Base-by-base conservation (phyloP, 2,797 vertebrate species). In the Cyclopterus lumpus region DNA sequence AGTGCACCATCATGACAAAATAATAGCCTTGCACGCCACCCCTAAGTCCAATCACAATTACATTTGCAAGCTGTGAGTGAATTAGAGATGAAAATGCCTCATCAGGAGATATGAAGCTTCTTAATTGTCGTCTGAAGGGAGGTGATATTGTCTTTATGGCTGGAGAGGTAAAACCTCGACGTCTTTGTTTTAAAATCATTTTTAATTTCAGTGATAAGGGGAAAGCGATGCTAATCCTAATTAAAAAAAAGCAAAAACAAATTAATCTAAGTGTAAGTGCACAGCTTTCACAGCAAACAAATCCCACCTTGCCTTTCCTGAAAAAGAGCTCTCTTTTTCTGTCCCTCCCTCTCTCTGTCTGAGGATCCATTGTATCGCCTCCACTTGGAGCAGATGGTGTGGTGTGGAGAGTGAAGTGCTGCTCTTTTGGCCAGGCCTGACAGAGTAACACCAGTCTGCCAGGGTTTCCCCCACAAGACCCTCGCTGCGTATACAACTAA, bases 321-420 rank as follows among this genome's bases (percentile, higher is more conserved):
- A 76, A 85, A 89, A 83, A 77, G 65, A 71, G 58, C 73, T 82
- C 67, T 70, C 64, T 83, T 61, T 85, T 64, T 69, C 79, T 77
- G 72, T 54, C 54, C 67, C 63, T 73, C 38, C 24, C 78, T 83
- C 73, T 81, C 67, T 83, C 66, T 82, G 82, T 92, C 88, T 93
- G 90, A 91, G 91, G 86, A 85, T 83, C 92, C 88, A 93, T 94
- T 94, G 93, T 94, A 86, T 90, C 88, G 82, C 85, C 80, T 88
- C 84, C 90, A 83, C 91, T 96, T 95, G 95, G 89, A 97, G 97
- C 97, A 97, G 97, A 97, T 97, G 97, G 97, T 94, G 94, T 93
- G 94, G 95, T 93, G 94, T 91, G 91, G 92, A 94, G 96, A 95
- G 95, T 94, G 94, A 92, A 94, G 92, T 95, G 93, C 94, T 95